Percentiles rank a stretch among this genome's conserved stretches.
Conservation (phyloP, 2,888 invertebrate species). For the Carterocephalus palaemon region DNA sequence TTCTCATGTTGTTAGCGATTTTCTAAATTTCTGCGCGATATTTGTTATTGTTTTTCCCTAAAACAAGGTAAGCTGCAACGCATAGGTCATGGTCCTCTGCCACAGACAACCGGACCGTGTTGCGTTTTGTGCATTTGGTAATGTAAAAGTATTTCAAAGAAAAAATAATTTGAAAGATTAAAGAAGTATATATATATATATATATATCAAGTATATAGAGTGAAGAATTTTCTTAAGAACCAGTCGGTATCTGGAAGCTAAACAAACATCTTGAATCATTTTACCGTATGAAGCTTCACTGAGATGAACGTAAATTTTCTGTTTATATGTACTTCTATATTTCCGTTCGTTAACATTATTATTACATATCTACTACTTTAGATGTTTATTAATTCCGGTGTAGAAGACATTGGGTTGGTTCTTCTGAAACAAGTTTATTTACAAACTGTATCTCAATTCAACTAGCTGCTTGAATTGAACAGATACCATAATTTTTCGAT, state of each 20-base stretch:
- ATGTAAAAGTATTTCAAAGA: conserved; percentile 17
- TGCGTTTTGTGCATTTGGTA: too few relatives aligned
- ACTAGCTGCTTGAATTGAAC: too few relatives aligned
- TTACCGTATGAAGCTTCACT: conserved; percentile 40
- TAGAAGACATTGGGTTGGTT: too few relatives aligned
- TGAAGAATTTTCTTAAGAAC: conserved; percentile 44
- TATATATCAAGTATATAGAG: too few relatives aligned
- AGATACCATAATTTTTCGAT: too few relatives aligned
- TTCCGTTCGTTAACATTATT: conserved; percentile 16
- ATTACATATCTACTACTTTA: conserved; percentile 4
- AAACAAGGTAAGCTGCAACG: too few relatives aligned
- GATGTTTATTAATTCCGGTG: conserved; percentile 12
- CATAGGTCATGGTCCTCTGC: too few relatives aligned
- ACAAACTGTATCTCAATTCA: too few relatives aligned
- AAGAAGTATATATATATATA: too few relatives aligned
- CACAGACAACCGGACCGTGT: too few relatives aligned
- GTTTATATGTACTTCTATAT: conserved; percentile 26
- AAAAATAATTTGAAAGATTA: conserved; percentile 47
- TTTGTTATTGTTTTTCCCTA: background rate
- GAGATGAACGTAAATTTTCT: conserved; percentile 36
- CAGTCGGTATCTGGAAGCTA: conserved; percentile 34
- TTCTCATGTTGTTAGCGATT: conserved; percentile 1
- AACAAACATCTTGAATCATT: conserved; percentile 40
- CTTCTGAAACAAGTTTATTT: too few relatives aligned
- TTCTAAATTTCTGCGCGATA: conserved; percentile 4